These are phyloP conservation scores for Macroteleia sp. DNA, from an alignment of 2,888 invertebrate species.

Conservation along the genomic window DNA sequence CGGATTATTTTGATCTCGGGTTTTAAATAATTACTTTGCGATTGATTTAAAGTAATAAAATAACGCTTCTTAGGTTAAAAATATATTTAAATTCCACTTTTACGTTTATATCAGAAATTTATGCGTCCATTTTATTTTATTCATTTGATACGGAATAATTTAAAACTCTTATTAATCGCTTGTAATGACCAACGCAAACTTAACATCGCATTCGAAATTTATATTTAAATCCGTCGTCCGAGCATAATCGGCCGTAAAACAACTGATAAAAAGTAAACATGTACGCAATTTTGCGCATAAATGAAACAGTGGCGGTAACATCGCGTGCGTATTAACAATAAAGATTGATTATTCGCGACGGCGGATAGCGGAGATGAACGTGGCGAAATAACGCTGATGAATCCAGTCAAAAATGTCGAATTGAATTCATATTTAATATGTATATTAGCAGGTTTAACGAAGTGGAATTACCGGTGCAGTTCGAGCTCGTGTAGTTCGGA, in stretches of 20 bases:
- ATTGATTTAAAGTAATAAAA: too few relatives aligned
- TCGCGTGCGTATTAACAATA: constrained; percentile 15
- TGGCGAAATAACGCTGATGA: constrained; percentile 30
- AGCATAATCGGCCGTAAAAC: constrained; percentile 16
- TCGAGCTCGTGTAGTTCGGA: constrained; percentile 20
- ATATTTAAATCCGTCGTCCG: too few relatives aligned
- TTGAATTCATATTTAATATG: constrained; percentile 51
- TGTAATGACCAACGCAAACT: too few relatives aligned
- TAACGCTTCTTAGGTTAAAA: too few relatives aligned
- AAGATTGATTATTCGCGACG: constrained; percentile 34
- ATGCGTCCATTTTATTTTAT: too few relatives aligned
- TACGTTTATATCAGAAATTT: too few relatives aligned
- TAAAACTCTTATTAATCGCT: too few relatives aligned
- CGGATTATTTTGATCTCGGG: neutral
- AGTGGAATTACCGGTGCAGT: constrained; percentile 19
- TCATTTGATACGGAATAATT: too few relatives aligned
- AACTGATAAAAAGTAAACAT: neutral
- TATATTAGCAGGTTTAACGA: constrained; percentile 42
- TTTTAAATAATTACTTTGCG: neutral
- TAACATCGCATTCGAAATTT: too few relatives aligned
- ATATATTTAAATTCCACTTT: too few relatives aligned
- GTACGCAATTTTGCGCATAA: too few relatives aligned
- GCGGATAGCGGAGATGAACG: constrained; percentile 28
- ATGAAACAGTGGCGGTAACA: too few relatives aligned
- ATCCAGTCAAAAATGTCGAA: constrained; percentile 31